phyloP scores from a whole-genome alignment of 2,888 invertebrate genomes.

The Eupsilia transversa region DNA sequence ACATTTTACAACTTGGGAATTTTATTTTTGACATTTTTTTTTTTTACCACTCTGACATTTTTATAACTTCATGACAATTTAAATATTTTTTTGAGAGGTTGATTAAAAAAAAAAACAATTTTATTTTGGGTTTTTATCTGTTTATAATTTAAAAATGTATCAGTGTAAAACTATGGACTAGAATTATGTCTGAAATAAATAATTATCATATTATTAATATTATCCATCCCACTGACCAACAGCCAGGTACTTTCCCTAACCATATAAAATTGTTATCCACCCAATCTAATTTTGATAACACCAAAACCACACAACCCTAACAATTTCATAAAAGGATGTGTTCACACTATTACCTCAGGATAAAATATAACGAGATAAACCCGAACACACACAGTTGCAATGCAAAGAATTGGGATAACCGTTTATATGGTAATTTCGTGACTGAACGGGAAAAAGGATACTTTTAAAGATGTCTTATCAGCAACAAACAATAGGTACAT shows the following conservation, averaged over 20 bases:
- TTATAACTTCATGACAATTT: too few species aligned
- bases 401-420: constrained; percentile 40
- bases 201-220: too few species aligned
- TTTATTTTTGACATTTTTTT: too few species aligned
- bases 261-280: background rate
- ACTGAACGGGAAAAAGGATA: constrained; percentile 28
- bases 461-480: constrained; percentile 36
- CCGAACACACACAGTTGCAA: constrained; percentile 35
- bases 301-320: constrained; percentile 28
- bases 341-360: constrained; percentile 27
- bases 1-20: too few species aligned
- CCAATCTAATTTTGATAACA: background rate
- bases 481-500: constrained; percentile 23
- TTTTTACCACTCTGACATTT: too few species aligned
- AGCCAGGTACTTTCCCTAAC: background rate
- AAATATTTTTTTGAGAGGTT: too few species aligned
- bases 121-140: too few species aligned
- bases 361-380: constrained; percentile 40
- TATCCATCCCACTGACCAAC: background rate
- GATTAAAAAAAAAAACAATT: too few species aligned
- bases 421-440: constrained; percentile 49
- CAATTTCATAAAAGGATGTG: constrained; percentile 39
- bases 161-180: too few species aligned
- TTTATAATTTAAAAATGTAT: too few species aligned
- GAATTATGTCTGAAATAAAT: too few species aligned